Conservation (phyloP, 2,888 invertebrate genomes). For the Nemotelus pantherinus region DNA sequence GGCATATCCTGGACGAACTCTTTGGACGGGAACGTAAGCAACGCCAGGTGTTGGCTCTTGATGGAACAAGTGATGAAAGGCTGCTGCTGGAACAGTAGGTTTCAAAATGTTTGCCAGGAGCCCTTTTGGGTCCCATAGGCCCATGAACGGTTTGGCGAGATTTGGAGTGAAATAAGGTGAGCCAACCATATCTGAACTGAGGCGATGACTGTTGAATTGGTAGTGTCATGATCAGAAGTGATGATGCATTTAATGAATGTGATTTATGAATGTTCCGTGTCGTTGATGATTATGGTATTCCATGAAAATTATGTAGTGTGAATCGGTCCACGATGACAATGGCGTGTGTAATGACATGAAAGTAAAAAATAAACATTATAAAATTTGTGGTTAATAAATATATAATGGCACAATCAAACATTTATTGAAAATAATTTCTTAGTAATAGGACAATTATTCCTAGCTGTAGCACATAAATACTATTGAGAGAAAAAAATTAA, state of each 20-base stretch:
- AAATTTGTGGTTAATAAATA: neutral
- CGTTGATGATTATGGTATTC: neutral
- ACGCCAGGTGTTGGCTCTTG: constrained; percentile 27
- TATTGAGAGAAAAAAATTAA: too few species aligned
- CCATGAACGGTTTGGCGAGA: constrained; percentile 19
- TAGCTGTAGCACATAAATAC: too few species aligned
- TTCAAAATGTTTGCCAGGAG: constrained; percentile 30
- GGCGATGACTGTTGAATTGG: constrained; percentile 18
- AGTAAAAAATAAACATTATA: neutral
- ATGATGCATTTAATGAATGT: neutral
- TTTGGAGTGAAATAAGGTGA: constrained; percentile 3
- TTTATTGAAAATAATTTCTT: too few species aligned
- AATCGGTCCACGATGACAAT: too few species aligned
- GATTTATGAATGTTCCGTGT: constrained; percentile 7
- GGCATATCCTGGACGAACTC: neutral
- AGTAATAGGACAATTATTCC: too few species aligned
- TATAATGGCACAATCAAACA: too few species aligned
- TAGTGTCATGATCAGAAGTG: neutral
- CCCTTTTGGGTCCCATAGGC: constrained; percentile 43
- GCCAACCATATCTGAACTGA: constrained; percentile 27
- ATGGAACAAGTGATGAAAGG: neutral
- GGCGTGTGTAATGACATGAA: too few species aligned
- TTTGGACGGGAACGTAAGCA: constrained; percentile 23
- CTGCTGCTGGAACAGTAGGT: neutral
- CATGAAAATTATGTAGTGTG: neutral